These are phyloP conservation scores for Lasioglossum pauxillum DNA, from an alignment of 2,888 invertebrate species.

Conservation along the genomic window DNA sequence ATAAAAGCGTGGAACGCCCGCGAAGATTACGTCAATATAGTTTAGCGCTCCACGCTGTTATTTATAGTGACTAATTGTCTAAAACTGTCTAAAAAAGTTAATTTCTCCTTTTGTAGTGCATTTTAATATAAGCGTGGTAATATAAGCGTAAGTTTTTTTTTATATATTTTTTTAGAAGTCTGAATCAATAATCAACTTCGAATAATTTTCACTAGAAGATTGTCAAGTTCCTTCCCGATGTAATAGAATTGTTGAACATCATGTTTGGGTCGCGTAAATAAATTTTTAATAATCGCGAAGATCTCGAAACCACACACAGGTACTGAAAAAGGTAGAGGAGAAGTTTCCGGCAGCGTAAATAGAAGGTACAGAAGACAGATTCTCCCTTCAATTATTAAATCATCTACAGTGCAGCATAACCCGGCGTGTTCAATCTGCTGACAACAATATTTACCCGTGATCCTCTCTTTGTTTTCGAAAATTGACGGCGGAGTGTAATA, in stretches of 20 bases:
- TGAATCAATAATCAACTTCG: no score
- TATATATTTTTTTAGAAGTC: no score
- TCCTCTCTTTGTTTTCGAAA: conserved; percentile 51
- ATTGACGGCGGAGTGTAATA: conserved; percentile 42
- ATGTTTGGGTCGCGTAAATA: neutral
- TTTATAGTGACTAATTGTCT: no score
- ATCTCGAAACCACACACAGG: neutral
- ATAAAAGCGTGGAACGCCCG: no score
- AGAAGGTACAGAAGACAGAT: neutral
- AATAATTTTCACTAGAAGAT: neutral
- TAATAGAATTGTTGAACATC: neutral
- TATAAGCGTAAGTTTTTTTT: no score
- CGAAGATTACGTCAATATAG: no score
- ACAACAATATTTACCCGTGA: conserved; percentile 64
- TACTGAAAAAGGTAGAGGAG: neutral
- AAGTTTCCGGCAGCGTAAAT: neutral
- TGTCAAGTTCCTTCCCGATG: neutral
- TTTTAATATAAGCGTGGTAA: no score
- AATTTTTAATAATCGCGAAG: neutral
- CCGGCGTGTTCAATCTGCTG: neutral
- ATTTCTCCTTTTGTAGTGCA: no score
- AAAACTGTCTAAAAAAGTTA: no score
- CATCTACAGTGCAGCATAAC: neutral
- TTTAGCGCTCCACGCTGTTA: no score
- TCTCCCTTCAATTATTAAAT: neutral